These are phyloP conservation scores for Tadarida brasiliensis DNA, from an alignment of 2,797 vertebrate genomes.

Conservation along the genomic window DNA sequence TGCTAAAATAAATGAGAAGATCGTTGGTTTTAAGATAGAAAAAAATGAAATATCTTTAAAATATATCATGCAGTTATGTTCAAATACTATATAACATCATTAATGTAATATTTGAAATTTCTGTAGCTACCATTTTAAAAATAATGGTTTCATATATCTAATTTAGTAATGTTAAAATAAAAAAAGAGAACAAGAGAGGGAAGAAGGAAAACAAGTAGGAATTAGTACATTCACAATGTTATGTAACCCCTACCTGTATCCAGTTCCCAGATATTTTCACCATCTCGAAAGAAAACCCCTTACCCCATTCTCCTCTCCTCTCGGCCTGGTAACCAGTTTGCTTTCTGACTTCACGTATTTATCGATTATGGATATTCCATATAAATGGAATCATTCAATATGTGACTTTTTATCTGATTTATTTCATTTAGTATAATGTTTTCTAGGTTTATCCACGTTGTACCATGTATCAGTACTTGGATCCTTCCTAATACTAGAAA, in stretches of 20 bases:
- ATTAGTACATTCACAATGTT: neutral
- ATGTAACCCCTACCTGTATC: neutral
- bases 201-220: neutral
- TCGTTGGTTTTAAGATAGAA: neutral
- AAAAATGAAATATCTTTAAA: neutral
- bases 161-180: neutral
- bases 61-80: neutral
- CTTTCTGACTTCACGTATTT: neutral
- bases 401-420: neutral
- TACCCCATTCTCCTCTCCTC: neutral
- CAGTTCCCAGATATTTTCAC: conserved; percentile 17
- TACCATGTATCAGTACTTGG: neutral
- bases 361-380: neutral
- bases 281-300: neutral
- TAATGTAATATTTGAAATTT: neutral
- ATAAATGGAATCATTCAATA: neutral
- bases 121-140: neutral
- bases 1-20: conserved; percentile 42
- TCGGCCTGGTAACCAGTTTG: neutral
- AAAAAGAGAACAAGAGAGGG: neutral
- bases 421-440: neutral
- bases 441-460: neutral
- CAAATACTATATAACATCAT: neutral
- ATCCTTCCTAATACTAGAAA: neutral
- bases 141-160: neutral